phyloP scores from a whole-genome alignment of 2,797 vertebrate species.

The Agapornis canus region DNA sequence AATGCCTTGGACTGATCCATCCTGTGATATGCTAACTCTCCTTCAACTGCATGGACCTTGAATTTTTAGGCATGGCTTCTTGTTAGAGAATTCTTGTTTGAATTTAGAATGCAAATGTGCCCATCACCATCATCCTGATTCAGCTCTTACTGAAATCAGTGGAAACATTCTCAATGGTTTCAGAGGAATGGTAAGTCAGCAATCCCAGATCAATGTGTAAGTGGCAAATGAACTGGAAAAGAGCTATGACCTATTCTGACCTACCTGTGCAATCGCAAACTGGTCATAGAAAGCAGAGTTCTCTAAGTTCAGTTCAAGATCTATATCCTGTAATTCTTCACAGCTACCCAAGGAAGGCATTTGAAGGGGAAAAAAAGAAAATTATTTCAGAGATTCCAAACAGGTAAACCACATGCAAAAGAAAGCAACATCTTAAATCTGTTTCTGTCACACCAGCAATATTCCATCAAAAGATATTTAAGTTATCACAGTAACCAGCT shows the following conservation, averaged over 20 bases:
- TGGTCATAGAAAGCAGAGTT: slow-evolving; percentile 96
- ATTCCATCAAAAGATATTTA: not conserved
- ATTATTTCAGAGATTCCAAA: not conserved
- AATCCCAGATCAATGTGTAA: not conserved
- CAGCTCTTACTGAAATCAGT: not conserved
- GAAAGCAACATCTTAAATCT: not conserved
- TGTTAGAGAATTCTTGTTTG: not conserved
- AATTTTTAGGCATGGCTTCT: not conserved
- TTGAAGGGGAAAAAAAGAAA: not conserved
- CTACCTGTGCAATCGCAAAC: slow-evolving; percentile 94
- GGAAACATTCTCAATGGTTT: slow-evolving; percentile 29
- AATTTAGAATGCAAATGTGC: not conserved
- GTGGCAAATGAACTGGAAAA: not conserved
- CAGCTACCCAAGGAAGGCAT: slow-evolving; percentile 80
- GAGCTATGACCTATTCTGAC: not conserved
- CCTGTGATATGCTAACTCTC: not conserved
- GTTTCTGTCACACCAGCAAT: not conserved
- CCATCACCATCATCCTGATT: not conserved
- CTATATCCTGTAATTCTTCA: slow-evolving; percentile 89
- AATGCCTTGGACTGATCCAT: not conserved
- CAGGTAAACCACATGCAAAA: not conserved
- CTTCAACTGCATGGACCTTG: not conserved
- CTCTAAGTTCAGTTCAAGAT: slow-evolving; percentile 90
- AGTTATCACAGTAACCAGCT: not conserved
- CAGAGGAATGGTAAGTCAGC: not conserved